Evolutionary conservation across 2,113 vertebrate species (phyloP), one percentile per base, ranked within the genome.

Genomic region (Pseudorectes ferrugineus): DNA sequence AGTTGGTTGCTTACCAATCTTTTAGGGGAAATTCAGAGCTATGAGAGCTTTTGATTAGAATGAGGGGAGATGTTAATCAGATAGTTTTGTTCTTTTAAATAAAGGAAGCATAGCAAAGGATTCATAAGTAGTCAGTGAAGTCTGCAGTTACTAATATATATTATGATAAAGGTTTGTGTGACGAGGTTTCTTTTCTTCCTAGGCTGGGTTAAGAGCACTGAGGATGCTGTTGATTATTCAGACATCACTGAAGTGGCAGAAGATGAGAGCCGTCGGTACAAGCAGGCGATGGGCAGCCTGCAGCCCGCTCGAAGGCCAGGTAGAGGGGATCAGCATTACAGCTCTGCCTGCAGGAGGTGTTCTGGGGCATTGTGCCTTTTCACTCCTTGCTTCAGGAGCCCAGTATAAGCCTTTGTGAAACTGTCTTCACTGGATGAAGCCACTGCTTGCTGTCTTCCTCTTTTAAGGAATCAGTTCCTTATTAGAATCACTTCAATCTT

Each of bases 171-270:
- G 28, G 6, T 83, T 88, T 80, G 17, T 54, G 36, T 84, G 81
- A 84, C 20, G 11, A 5, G 35, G 7, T 57, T 54, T 89, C 17
- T 89, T 58, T 79, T 58, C 14, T 79, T 58, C 91, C 20, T 72
- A 99, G 99, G 99, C 54, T 99, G 99, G 99, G 98, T 99, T 93
- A 99, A 99, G 96, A 99, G 99, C 94, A 99, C 98, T 0, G 99
- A 99, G 46, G 99, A 99, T 97, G 99, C 99, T 35, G 98, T 99
- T 63, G 99, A 99, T 97, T 99, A 99, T 93, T 99, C 99, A 31
- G 99, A 99, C 91, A 99, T 99, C 94, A 99, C 97, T 20, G 99
- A 99, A 76, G 99, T 99, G 84, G 99, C 99, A 66, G 99, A 99
- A 94, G 99, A 99, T 96, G 99, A 99, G 97, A 99, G 99, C 51